Evolutionary conservation across 2,797 vertebrate genomes (phyloP), one percentile per base, ranked within the genome.

Genomic region (Smutsia temminckii): DNA sequence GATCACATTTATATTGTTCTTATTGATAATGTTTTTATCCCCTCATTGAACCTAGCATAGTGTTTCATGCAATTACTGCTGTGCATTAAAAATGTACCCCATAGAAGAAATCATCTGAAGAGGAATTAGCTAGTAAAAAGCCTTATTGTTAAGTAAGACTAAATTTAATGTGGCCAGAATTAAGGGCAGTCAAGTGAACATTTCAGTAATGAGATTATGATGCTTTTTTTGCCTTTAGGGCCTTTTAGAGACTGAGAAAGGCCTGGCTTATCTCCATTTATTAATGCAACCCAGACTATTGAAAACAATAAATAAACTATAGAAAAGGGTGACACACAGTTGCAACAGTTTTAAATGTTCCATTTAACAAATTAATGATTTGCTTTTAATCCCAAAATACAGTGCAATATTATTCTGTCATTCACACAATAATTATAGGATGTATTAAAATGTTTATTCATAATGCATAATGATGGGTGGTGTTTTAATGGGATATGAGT

Each of bases 31-130:
- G 55, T 46, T 78, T 53, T 75, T 72, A 71, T 91, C 75, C n/a
- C 75, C 93, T 64, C 53, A 72, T 37, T 74, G 57, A 83, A 85
- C 63, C 27, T 79, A 71, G 32, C 17, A 61, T 32, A 68, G 3
- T 51, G 59, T 75, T 86, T 94, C n/a, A 34, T 74, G 34, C 12
- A 66, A 11, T 91, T 66, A 37, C 25, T 68, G 32, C 18, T 74
- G 29, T 25, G 86, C 69, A 59, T 92, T 85, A 88, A 88, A 95
- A 53, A 55, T 40, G 4, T 81, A 46, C 25, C 64, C 64, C 46
- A 49, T 87, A n/a, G 29, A 91, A 96, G 71, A 83, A 91, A 77
- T 55, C 51, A 80, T 90, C 71, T 90, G n/a, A 49, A 85, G 71
- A 94, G 37, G n/a, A 93, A 84, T 69, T 64, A 77, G n/a, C 32